Conservation (phyloP, 2,113 vertebrate genomes). For the Phyllostomus hastatus region DNA sequence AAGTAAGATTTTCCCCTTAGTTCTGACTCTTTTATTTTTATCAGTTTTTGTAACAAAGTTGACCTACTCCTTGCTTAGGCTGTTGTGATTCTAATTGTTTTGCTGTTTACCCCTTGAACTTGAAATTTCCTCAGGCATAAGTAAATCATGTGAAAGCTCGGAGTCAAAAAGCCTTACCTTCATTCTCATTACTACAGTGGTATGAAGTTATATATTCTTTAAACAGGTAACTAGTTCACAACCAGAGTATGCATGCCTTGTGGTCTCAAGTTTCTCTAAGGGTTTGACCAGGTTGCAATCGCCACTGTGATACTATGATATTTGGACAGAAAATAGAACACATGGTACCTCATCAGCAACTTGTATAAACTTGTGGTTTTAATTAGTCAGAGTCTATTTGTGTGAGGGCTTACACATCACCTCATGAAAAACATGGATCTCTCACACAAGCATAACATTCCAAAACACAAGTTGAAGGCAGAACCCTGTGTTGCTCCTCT, state of each 20-base stretch:
- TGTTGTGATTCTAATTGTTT: not conserved
- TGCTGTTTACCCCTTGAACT: not conserved
- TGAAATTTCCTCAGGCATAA: not conserved
- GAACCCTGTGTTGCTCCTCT: accelerated
- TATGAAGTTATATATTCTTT: not conserved
- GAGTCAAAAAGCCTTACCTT: not conserved
- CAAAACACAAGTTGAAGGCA: not conserved
- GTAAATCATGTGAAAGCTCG: not conserved
- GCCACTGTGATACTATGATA: not conserved
- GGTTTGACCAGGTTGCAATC: not conserved
- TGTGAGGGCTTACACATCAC: not conserved
- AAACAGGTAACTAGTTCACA: not conserved
- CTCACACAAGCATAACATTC: not conserved
- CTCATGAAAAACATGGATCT: not conserved
- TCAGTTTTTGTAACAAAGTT: not conserved
- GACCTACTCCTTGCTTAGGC: not conserved
- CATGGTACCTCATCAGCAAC: not conserved
- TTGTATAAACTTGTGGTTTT: slow-evolving; percentile 10
- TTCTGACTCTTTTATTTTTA: not conserved
- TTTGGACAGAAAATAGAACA: not conserved
- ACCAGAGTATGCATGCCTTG: not conserved
- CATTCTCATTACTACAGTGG: not conserved
- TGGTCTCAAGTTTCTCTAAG: not conserved
- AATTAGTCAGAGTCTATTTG: not conserved
- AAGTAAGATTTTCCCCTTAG: slow-evolving; percentile 5